Evolutionary conservation across 2,797 vertebrate genomes (phyloP).

Genomic region (Pangasius macronema): DNA sequence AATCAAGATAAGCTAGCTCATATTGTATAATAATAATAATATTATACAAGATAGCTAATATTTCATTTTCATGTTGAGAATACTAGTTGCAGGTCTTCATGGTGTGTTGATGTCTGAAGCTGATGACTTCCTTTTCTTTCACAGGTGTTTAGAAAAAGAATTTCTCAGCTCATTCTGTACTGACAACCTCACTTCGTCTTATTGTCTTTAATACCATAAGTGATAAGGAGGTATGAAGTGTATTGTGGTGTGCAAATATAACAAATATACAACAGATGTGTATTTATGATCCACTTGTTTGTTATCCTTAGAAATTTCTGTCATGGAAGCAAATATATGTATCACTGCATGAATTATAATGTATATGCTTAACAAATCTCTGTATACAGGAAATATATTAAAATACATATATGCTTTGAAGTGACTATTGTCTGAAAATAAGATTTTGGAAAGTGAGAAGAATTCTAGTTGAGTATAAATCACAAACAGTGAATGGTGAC

Average conservation of each 20-base stretch:
- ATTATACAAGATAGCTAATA: background rate
- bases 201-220: background rate
- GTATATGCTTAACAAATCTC: constrained; percentile 10
- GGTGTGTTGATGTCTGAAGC: background rate
- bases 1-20: background rate
- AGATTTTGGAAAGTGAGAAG: background rate
- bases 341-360: constrained; percentile 4
- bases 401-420: constrained; percentile 1
- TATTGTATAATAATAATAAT: background rate
- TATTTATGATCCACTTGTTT: constrained; percentile 4
- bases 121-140: background rate
- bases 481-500: background rate
- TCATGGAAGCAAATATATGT: background rate
- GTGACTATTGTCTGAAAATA: background rate
- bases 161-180: constrained; percentile 1
- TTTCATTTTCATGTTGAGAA: background rate
- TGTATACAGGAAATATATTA: constrained; percentile 7
- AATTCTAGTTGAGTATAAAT: background rate
- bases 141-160: background rate
- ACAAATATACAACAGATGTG: background rate
- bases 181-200: background rate
- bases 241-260: constrained; percentile 6
- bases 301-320: constrained; percentile 5
- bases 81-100: background rate
- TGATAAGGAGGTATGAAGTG: constrained; percentile 1